Base-by-base conservation (phyloP, 1,140 invertebrate genomes). In the Eulimnadia texana region DNA sequence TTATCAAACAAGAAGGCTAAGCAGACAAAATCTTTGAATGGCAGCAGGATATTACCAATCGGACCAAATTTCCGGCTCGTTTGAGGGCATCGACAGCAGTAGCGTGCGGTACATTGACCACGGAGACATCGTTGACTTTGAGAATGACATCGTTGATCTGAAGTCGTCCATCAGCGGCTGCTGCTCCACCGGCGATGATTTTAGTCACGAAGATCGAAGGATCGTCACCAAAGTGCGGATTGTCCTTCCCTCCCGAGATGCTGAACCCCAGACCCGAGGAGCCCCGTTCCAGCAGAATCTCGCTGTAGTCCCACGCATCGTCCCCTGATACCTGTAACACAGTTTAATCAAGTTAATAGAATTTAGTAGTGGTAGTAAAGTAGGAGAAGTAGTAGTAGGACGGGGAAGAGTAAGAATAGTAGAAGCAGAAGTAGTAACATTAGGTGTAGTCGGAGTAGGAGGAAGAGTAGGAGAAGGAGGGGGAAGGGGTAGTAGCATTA, bases 191-290 rank as follows among this genome's bases (percentile, higher is more conserved):
- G 1, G 90, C 83, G 76, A 99, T 98, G 65, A 99, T 82, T 77
- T 98, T 98, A 42, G 96, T 99, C 72, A 99, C 94, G 78, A 94
- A 99, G 70, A 99, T 98, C 68, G 89, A 77, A 11, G 78, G 75
- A 67, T 85, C 82, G 58, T 79, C 78, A 13, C 76, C 73, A 65
- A 80, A 82, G 74, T 95, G 92, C 29, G 92, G 92, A 78, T 95
- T 97, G 72, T 96, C 93, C 0, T 86, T 90, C 59, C 94, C 94
- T 22, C 95, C 95, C 58, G 93, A 93, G 73, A 99, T 98, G 71
- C 90, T 95, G 79, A 99, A 99, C 3, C 95, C 96, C 27, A 99
- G 78, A 19, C 89, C 90, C 2, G 87, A 84, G 62, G 84, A 83
- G n/a, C 88, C 88, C 61, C 90, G 80, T 69, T 92, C 88, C 70